phyloP scores from a whole-genome alignment of 1,140 invertebrate species.

The Adelges cooleyi region DNA sequence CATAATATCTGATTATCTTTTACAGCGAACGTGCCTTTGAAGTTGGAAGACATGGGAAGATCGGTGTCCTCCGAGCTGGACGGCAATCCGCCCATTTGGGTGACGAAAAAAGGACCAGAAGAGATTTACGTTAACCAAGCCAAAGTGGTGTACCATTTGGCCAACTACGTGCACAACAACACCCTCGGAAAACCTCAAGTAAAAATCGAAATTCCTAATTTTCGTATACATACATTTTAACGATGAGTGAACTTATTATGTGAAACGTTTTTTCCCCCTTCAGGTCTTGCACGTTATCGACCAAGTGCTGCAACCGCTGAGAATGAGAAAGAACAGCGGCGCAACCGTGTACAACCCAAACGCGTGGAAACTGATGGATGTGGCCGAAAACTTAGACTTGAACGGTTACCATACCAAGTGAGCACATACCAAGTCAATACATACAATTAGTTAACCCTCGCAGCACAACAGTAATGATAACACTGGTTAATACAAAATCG shows the following conservation, averaged over 20 bases:
- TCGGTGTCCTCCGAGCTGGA: slow-evolving; percentile 59
- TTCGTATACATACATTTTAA: background rate
- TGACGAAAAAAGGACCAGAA: slow-evolving; percentile 51
- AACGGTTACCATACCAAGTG: slow-evolving; percentile 50
- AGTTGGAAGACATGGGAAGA: slow-evolving; percentile 50
- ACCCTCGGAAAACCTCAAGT: slow-evolving; percentile 54
- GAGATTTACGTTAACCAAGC: slow-evolving; percentile 74
- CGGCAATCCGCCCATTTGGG: slow-evolving; percentile 68
- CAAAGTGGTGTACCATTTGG: slow-evolving; percentile 52
- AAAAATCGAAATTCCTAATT: slow-evolving; percentile 1
- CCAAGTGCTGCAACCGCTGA: slow-evolving; percentile 62
- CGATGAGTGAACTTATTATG: too few relatives aligned
- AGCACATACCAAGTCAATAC: too few relatives aligned
- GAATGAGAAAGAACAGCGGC: slow-evolving; percentile 42
- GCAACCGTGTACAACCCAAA: slow-evolving; percentile 61
- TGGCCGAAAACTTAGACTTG: slow-evolving; percentile 59
- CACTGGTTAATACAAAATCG: too few relatives aligned
- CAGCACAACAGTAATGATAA: background rate
- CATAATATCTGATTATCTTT: too few relatives aligned
- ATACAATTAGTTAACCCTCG: background rate
- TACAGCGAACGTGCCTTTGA: slow-evolving; percentile 41
- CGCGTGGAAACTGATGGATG: slow-evolving; percentile 61
- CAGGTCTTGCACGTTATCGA: slow-evolving; percentile 73
- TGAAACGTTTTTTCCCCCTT: slow-evolving; percentile 11
- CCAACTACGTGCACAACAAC: slow-evolving; percentile 51